Percentiles rank a stretch among this genome's conserved stretches.
phyloP scores from a whole-genome alignment of 1,140 invertebrate genomes.

The Drosophila parvula region DNA sequence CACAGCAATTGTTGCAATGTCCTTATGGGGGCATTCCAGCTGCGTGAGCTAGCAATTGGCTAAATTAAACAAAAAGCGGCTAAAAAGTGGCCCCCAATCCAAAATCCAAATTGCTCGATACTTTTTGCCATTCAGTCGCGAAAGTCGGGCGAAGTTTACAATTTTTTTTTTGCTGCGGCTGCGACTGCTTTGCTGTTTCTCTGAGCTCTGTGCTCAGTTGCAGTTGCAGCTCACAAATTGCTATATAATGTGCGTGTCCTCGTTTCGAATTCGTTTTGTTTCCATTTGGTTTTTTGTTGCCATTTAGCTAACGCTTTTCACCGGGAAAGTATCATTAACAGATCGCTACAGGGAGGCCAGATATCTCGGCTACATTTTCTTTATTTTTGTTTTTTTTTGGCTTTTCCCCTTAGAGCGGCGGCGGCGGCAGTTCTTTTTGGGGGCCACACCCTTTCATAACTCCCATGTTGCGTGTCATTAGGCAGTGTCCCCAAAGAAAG shows the following conservation, averaged over 20 bases:
- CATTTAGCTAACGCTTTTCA: slow-evolving; percentile 63
- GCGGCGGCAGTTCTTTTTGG: slow-evolving; percentile 1
- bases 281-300: slow-evolving; percentile 22
- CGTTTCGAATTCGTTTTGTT: slow-evolving; percentile 61
- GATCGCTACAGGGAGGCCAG: slow-evolving; percentile 49
- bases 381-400: neutral
- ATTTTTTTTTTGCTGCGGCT: slow-evolving; percentile 5
- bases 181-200: slow-evolving; percentile 3
- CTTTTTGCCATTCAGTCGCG: slow-evolving; percentile 56
- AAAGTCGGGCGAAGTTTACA: slow-evolving; percentile 53
- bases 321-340: slow-evolving; percentile 70
- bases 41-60: slow-evolving; percentile 36
- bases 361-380: slow-evolving; percentile 23
- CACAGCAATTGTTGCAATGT: slow-evolving; percentile 55
- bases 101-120: slow-evolving; percentile 66
- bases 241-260: slow-evolving; percentile 78
- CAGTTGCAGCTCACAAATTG: slow-evolving; percentile 69
- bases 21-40: slow-evolving; percentile 55
- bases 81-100: slow-evolving; percentile 50
- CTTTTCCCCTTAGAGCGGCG: slow-evolving; percentile 8
- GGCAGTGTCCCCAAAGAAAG: slow-evolving; percentile 32
- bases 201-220: slow-evolving; percentile 19
- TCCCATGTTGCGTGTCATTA: slow-evolving; percentile 53
- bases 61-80: slow-evolving; percentile 29
- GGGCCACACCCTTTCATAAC: slow-evolving; percentile 48